phyloP scores from a whole-genome alignment of 2,888 invertebrate genomes.

The Caradrina clavipalpis region DNA sequence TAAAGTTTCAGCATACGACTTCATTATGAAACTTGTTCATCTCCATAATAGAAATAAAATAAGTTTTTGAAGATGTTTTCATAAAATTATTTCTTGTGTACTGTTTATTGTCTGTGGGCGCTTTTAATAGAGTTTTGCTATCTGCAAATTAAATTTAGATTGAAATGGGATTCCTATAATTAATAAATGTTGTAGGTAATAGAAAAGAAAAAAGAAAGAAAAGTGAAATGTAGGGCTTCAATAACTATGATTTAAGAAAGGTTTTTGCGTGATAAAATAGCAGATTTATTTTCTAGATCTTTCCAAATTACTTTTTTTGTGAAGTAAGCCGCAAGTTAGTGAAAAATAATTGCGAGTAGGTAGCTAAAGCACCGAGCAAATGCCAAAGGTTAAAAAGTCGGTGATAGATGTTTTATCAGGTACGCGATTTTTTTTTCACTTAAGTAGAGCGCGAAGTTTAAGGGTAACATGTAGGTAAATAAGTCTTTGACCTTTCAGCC shows the following conservation, averaged over 20 bases:
- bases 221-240: constrained; percentile 16
- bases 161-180: constrained; percentile 9
- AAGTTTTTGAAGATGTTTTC: neutral
- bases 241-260: constrained; percentile 37
- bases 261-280: constrained; percentile 32
- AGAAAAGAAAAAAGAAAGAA: constrained; percentile 1
- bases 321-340: neutral
- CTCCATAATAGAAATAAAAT: neutral
- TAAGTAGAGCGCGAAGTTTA: neutral
- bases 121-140: neutral
- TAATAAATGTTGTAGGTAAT: constrained; percentile 4
- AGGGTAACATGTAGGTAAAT: neutral
- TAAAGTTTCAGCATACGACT: constrained; percentile 12
- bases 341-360: constrained; percentile 10
- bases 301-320: constrained; percentile 29
- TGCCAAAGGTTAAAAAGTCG: constrained; percentile 18
- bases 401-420: neutral
- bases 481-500: neutral
- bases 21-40: constrained; percentile 4
- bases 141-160: constrained; percentile 1
- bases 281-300: constrained; percentile 27
- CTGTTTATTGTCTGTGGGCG: neutral
- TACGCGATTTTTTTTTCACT: neutral
- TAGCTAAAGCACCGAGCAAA: too few species aligned
- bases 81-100: constrained; percentile 1